Evolutionary conservation across 2,888 invertebrate genomes (phyloP), one percentile per base, ranked within the genome.

Genomic region (Calameuta idolon): DNA sequence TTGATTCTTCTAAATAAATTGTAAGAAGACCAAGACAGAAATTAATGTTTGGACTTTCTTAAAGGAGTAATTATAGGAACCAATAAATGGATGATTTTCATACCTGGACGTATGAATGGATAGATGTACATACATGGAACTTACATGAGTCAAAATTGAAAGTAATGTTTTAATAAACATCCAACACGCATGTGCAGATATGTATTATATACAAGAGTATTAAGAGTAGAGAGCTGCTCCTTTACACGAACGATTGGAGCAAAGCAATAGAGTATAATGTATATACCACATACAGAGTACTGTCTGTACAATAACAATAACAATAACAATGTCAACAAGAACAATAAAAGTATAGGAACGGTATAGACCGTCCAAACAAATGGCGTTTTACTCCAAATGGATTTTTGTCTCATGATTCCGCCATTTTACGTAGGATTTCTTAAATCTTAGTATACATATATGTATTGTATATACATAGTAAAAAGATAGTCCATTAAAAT

Each of bases 301-400:
- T 34, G 3, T 81, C 79, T 83, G 80, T 86, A 88, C 85, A 88
- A 83, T 83, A 81, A 86, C 82, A 86, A 87, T 84, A 88, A 86
- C 83, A 89, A 87, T 83, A 86, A 87, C 79, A 86, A 86, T 80
- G 86, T 87, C 80, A 85, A 84, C 82, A 83, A 82, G 80, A 81
- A 77, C 78, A 83, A 75, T 76, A 76, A 69, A 76, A 79, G 76
- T 77, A 78, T 55, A 55, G 9, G 0, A 55, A 55, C 55, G 55
- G 55, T 2, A 5, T 1, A 9, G 23, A 2, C 55, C 55, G 55
- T 55, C 9, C 23, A 23, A 9, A 55, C 5, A 23, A 55, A 55
- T 55, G 55, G 55, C 55, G 23, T 23, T 55, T 55, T 5, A 55
- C 23, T 55, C 5, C 55, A 1, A 55, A 55, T 5, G 1, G 23